Evolutionary conservation across 2,888 invertebrate genomes (phyloP).

Genomic region (Meliscaeva auricollis): DNA sequence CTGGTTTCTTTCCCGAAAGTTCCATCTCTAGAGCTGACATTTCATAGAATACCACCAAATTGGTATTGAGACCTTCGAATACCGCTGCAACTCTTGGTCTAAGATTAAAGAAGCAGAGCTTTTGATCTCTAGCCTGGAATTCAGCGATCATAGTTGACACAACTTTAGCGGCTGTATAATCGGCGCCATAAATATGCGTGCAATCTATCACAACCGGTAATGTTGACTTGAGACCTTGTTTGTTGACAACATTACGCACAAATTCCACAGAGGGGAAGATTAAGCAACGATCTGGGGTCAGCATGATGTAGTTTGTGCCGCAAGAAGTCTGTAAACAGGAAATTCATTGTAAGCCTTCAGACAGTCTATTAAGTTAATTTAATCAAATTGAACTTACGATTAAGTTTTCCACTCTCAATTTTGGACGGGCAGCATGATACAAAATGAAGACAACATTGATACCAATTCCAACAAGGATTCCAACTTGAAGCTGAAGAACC

Average conservation of each 20-base stretch:
- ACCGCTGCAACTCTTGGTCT: constrained; percentile 93
- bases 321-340: constrained; percentile 85
- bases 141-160: constrained; percentile 90
- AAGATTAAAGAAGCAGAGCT: constrained; percentile 92
- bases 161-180: constrained; percentile 94
- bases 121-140: constrained; percentile 90
- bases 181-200: constrained; percentile 94
- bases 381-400: constrained; percentile 85
- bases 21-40: constrained; percentile 89
- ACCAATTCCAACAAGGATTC: constrained; percentile 93
- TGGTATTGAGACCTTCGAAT: constrained; percentile 91
- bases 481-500: constrained; percentile 92
- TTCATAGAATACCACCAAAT: constrained; percentile 91
- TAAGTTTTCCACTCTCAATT: constrained; percentile 91
- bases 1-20: constrained; percentile 82
- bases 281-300: constrained; percentile 94
- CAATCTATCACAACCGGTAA: constrained; percentile 94
- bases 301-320: constrained; percentile 91
- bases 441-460: constrained; percentile 93
- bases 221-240: constrained; percentile 89
- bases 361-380: neutral
- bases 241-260: constrained; percentile 93
- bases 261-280: constrained; percentile 96
- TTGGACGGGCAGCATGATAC: constrained; percentile 94
- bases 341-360: too few relatives aligned